Base-by-base conservation (phyloP, 1,140 invertebrate species). In the Zophobas atratus region DNA sequence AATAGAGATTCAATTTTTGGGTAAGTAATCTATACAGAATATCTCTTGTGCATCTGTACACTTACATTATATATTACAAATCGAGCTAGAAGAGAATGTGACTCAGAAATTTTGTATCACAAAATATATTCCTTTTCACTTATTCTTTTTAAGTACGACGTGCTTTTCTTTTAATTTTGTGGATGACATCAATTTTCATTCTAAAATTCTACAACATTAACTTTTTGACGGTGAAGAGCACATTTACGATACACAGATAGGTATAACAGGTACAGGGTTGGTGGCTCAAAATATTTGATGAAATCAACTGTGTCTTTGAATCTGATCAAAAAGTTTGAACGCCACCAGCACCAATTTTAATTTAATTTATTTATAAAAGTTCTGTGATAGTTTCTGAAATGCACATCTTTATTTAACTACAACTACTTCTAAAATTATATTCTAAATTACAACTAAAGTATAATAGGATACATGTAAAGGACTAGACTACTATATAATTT, bases 401-500 rank as follows among this genome's bases (percentile, higher is more conserved):
- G 48, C 48, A 70, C 43, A 70, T 49, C 41, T 56, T 33, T 5
- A 49, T 32, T 70, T 70, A 20, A 51, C 38, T 70, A 55, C 36
- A 35, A 20, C 71, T 75, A 57, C n/a, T 36, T 57, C 38, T 60
- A 57, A 56, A 57, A 51, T 4, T 75, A 57, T 41, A 35, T 55
- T 32, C 49, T 56, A 56, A 51, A 57, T 75, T 63, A 51, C 46
- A n/a, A 35, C 39, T 56, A 51, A 72, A 32, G 38, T 72, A 51
- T 41, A 70, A 67, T 76, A 41, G 33, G 20, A 49, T 60, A 75
- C 74, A 74, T 77, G 70, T 77, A 78, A 60, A 78, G 57, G 77
- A 78, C 77, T 78, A 78, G 77, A 78, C 70, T 78, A 73, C 33
- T 39, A 56, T 77, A 55, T 77, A 57, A 48, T 56, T 63, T 75